Evolutionary conservation across 2,888 invertebrate genomes (phyloP).

Genomic region (Watsonalla cultraria): DNA sequence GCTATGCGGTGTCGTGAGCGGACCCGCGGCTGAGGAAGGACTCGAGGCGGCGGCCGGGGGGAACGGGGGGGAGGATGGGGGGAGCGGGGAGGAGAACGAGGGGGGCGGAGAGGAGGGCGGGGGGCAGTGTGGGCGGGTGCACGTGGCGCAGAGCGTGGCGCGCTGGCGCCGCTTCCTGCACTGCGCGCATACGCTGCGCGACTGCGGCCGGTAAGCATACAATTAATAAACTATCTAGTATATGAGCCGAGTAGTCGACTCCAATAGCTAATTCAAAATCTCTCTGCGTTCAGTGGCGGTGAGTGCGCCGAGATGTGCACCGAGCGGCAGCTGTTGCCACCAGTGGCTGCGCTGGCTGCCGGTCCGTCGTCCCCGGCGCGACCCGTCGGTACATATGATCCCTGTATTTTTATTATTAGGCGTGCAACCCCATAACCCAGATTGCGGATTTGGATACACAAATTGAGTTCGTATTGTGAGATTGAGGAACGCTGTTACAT

Average conservation of each 20-base stretch:
- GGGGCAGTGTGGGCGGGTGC: constrained; percentile 35
- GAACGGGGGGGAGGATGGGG: constrained; percentile 4
- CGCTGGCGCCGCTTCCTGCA: constrained; percentile 55
- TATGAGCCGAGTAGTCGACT: background rate
- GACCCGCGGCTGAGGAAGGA: constrained; percentile 18
- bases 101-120: constrained; percentile 5
- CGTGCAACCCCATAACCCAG: too few species aligned
- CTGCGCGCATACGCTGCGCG: constrained; percentile 52
- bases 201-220: constrained; percentile 36
- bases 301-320: constrained; percentile 44
- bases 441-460: too few species aligned
- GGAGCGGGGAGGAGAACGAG: constrained; percentile 11
- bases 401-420: too few species aligned
- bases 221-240: background rate
- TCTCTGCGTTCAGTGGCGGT: constrained; percentile 27
- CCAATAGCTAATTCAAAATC: background rate
- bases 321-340: constrained; percentile 29
- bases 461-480: too few species aligned
- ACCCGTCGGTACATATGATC: background rate
- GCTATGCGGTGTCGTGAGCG: constrained; percentile 56
- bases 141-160: constrained; percentile 44
- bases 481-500: background rate
- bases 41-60: background rate
- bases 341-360: background rate
- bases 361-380: background rate